Percentiles rank a stretch among this genome's conserved stretches.
phyloP scores from a whole-genome alignment of 2,888 invertebrate species.

The Synergus japonicus region DNA sequence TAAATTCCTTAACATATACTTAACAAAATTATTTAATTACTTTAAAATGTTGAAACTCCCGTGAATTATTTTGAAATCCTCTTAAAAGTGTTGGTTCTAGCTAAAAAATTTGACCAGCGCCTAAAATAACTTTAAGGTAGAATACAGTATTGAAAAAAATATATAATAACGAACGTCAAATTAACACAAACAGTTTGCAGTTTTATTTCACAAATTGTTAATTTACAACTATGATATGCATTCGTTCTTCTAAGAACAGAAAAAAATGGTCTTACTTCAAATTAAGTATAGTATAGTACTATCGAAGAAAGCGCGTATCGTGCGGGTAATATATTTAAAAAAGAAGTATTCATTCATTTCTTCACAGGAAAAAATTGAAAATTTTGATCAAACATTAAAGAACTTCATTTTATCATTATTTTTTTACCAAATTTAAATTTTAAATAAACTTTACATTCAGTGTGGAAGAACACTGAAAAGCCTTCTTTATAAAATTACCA shows the following conservation, averaged over 20 bases:
- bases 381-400: neutral
- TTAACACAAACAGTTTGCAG: slow-evolving; percentile 80
- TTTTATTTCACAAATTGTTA: slow-evolving; percentile 90
- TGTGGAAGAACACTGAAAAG: too few relatives aligned
- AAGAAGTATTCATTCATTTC: neutral
- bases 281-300: slow-evolving; percentile 35
- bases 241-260: slow-evolving; percentile 85
- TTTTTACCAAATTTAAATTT: too few relatives aligned
- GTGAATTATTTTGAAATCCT: too few relatives aligned
- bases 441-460: too few relatives aligned
- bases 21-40: too few relatives aligned
- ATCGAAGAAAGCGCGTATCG: slow-evolving; percentile 35
- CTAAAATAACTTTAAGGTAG: too few relatives aligned
- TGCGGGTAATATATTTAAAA: neutral
- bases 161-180: slow-evolving; percentile 42
- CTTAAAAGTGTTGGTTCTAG: too few relatives aligned
- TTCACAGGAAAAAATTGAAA: neutral
- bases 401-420: neutral
- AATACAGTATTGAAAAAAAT: neutral
- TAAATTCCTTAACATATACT: too few relatives aligned
- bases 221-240: slow-evolving; percentile 96
- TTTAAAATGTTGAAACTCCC: too few relatives aligned
- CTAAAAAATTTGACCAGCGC: too few relatives aligned
- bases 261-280: slow-evolving; percentile 61
- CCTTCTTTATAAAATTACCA: neutral